Conservation (phyloP, 92 coral and sea anemone genomes). For the Chrysogorgia sp. region DNA sequence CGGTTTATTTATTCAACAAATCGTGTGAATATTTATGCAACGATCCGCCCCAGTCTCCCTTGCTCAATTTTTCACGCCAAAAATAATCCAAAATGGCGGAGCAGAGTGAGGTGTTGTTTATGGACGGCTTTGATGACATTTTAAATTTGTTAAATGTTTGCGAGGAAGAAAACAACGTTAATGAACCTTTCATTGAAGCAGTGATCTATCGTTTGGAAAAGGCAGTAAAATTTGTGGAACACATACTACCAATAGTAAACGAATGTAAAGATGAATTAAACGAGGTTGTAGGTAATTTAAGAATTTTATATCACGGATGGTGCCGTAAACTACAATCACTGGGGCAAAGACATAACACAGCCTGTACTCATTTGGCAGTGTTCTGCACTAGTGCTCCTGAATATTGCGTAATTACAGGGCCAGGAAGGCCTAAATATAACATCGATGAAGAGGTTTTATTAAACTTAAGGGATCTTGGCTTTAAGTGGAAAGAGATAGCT, state of each 20-base stretch:
- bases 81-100: too few relatives aligned
- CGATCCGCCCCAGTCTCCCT: too few relatives aligned
- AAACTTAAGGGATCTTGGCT: constrained; percentile 67
- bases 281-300: constrained; percentile 50
- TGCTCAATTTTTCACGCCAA: too few relatives aligned
- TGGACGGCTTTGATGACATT: constrained; percentile 31
- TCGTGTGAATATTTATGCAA: too few relatives aligned
- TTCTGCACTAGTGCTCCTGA: constrained; percentile 55
- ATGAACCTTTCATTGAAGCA: constrained; percentile 11
- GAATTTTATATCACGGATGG: constrained; percentile 56
- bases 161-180: constrained; percentile 29
- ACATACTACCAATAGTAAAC: constrained; percentile 55
- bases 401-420: constrained; percentile 38
- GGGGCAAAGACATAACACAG: constrained; percentile 56
- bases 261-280: constrained; percentile 53
- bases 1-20: too few relatives aligned
- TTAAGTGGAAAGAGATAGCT: constrained; percentile 72
- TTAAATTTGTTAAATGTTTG: constrained; percentile 16
- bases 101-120: constrained; percentile 19
- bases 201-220: constrained; percentile 43
- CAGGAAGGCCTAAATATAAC: constrained; percentile 65
- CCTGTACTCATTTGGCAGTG: constrained; percentile 67
- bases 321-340: constrained; percentile 65
- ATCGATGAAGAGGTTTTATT: constrained; percentile 67
- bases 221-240: constrained; percentile 60